Evolutionary conservation across 2,797 vertebrate species (phyloP), one percentile per base, ranked within the genome.

Genomic region (Melanotaenia parkinsoni): DNA sequence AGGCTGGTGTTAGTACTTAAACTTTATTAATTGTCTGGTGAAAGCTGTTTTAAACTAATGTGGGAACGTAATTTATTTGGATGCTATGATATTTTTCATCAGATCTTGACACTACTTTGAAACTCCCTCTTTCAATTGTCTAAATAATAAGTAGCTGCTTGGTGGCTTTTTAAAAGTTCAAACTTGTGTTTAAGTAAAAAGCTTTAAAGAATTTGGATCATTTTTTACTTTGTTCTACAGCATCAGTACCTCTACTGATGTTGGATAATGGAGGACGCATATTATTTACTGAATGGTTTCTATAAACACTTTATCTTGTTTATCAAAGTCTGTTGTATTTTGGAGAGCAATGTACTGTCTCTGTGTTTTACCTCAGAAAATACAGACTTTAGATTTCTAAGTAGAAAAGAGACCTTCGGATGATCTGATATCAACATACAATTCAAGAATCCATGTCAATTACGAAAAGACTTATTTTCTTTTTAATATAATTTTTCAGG

Each of bases 281-380:
- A 38, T 22, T 22, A 43, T 56, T 57, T 37, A 47, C 13, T 13
- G 47, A 5, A 50, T 40, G n/a, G 58, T 63, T 58, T 28, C 10
- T 58, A 43, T 57, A 62, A 0, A 22, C 45, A n/a, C 5, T 28
- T 33, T 16, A 0, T 38, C 11, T 60, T 37, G 5, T 38, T 70
- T 11, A 70, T 16, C 9, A 33, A 50, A 40, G 53, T 56, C 13
- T 12, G 11, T 37, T 20, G 37, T 18, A 24, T 54, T 43, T 51
- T 53, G 13, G 33, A 47, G n/a, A 58, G 9, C 14, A 47, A 43
- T 22, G 69, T 37, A 56, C 32, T 50, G 66, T 35, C 22, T 59
- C 11, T 67, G 10, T 9, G 22, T 22, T 9, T 65, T 16, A 12
- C 53, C 12, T 33, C 2, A 5, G 13, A 22, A 24, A 71, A 32